Evolutionary conservation across 2,797 vertebrate genomes (phyloP).

Genomic region (Lophotriccus pileatus): DNA sequence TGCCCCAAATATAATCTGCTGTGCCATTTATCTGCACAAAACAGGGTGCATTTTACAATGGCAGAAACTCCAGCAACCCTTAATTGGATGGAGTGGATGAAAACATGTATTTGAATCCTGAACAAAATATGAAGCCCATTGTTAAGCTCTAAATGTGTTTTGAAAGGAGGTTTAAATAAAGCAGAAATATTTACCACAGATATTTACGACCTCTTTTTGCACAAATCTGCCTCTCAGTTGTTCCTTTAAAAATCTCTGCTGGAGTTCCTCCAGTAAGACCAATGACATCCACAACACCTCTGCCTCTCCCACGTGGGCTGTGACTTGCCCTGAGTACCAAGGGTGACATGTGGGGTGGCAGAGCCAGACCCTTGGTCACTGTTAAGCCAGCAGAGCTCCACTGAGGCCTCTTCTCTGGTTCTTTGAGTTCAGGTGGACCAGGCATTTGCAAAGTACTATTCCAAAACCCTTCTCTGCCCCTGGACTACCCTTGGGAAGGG

Average conservation of each 20-base stretch:
- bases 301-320: neutral
- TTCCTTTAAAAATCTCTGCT: neutral
- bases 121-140: constrained; percentile 27
- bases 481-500: neutral
- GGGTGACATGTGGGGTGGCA: neutral
- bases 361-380: neutral
- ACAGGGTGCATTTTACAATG: neutral
- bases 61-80: neutral
- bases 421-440: neutral
- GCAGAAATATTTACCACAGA: neutral
- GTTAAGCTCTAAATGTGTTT: constrained; percentile 8
- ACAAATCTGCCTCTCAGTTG: neutral
- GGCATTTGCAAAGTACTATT: neutral
- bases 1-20: neutral
- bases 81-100: neutral
- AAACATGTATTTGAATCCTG: constrained; percentile 5
- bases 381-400: neutral
- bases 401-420: neutral
- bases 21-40: constrained; percentile 32
- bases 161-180: constrained; percentile 8
- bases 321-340: neutral
- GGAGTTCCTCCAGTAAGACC: neutral
- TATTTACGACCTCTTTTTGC: neutral
- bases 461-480: neutral
- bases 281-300: neutral